Evolutionary conservation across 1,140 invertebrate genomes (phyloP), one percentile per base, ranked within the genome.

Genomic region (Sarcophaga peregrina): DNA sequence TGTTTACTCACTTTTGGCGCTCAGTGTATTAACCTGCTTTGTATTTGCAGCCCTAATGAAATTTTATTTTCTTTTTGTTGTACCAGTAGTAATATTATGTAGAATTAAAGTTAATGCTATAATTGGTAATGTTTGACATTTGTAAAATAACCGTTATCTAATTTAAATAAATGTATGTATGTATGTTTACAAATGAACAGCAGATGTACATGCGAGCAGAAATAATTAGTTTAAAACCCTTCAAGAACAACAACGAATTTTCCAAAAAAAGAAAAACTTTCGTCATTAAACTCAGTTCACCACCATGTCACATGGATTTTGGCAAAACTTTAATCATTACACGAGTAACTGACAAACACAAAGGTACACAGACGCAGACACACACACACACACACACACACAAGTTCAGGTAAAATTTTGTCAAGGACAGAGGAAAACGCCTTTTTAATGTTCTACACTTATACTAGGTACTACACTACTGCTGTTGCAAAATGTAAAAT

Each of bases 251-350:
- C 25, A 37, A 37, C 25, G 25, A 37, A 58, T 15, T 58, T 58
- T 13, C 1, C 54, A 1, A 58, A 58, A 6, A 15, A n/a, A 11
- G 3, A 58, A 58, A 58, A 58, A 58, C 54, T 58, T 58, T 58
- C 15, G n/a, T 58, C 15, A 58, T 58, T 58, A 58, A 58, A 58
- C 54, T 58, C 25, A 37, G 54, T n/a, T 58, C 54, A n/a, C 15
- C 54, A n/a, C 54, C 13, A 58, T n/a, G 54, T 58, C 54, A 58
- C 54, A 58, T 58, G 54, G n/a, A 58, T 58, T 37, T 58, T 58
- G 54, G 62, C 17, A 68, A 68, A 68, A 68, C 62, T 68, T 68
- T 20, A 68, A 68, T 68, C 62, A 68, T 68, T 25, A 68, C 62
- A 68, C 6, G 25, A 37, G 25, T 37, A 37, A 37, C 25, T 37